phyloP scores from a whole-genome alignment of 2,113 vertebrate genomes.

The Jaculus jaculus region DNA sequence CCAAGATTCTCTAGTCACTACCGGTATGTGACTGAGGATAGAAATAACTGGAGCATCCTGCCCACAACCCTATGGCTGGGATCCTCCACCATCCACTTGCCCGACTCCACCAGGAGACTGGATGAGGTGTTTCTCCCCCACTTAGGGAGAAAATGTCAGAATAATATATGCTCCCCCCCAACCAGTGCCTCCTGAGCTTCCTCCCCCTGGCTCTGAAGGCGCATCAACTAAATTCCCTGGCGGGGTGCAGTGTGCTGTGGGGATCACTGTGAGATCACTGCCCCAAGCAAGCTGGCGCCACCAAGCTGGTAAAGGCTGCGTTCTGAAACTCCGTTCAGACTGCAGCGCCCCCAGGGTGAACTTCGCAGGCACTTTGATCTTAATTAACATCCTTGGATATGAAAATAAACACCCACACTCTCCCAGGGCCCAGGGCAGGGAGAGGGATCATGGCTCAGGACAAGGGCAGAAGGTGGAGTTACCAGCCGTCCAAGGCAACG shows the following conservation, averaged over 20 bases:
- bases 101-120: background rate
- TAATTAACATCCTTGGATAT: background rate
- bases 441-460: background rate
- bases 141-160: background rate
- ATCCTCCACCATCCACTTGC: background rate
- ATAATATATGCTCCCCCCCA: too few relatives aligned
- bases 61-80: too few relatives aligned
- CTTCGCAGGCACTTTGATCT: constrained; percentile 53
- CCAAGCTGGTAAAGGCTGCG: background rate
- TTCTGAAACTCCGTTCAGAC: background rate
- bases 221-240: background rate
- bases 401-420: constrained; percentile 17
- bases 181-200: rapidly evolving
- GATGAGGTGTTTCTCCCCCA: background rate
- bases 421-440: background rate
- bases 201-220: background rate
- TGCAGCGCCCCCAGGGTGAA: background rate
- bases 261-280: background rate
- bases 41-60: background rate
- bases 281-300: background rate
- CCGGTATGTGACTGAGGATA: background rate
- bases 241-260: background rate
- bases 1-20: background rate
- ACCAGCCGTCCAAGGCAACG: background rate
- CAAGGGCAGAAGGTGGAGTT: background rate